Percentiles rank a stretch among this genome's conserved stretches.
These are phyloP conservation scores for Drosophila kuntzei DNA, from an alignment of 2,888 invertebrate genomes.

Conservation along the genomic window DNA sequence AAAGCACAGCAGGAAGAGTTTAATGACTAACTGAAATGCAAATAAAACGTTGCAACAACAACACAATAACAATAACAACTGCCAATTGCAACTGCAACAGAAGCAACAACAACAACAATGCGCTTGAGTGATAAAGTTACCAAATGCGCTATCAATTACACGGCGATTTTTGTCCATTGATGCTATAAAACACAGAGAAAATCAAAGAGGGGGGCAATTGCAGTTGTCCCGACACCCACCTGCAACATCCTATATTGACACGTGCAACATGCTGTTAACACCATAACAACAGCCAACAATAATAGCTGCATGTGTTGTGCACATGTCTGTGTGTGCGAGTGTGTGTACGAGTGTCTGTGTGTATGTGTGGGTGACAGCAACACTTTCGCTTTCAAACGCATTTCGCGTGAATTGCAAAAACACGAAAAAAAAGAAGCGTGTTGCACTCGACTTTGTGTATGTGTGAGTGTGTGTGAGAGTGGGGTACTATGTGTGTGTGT, in stretches of 20 bases:
- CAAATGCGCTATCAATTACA: constrained; percentile 77
- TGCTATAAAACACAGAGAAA: constrained; percentile 27
- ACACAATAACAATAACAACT: constrained; percentile 25
- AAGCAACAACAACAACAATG: constrained; percentile 34
- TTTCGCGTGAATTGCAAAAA: constrained; percentile 74
- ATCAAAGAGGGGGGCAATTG: constrained; percentile 18
- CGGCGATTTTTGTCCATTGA: constrained; percentile 73
- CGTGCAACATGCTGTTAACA: constrained; percentile 81
- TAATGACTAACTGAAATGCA: constrained; percentile 70
- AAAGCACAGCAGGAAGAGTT: constrained; percentile 50
- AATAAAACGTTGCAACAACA: constrained; percentile 62
- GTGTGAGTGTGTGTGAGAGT: constrained; percentile 28
- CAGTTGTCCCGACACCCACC: constrained; percentile 55
- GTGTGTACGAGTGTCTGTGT: constrained; percentile 22
- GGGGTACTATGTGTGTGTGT: constrained; percentile 32
- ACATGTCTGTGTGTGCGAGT: constrained; percentile 13
- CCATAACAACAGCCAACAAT: constrained; percentile 54
- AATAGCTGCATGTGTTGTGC: constrained; percentile 34
- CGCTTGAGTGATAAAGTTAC: constrained; percentile 66
- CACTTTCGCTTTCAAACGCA: constrained; percentile 81
- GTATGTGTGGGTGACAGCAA: constrained; percentile 61
- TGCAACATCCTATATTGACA: constrained; percentile 77
- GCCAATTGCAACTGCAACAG: constrained; percentile 33
- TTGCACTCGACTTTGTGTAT: constrained; percentile 21
- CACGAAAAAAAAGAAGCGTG: constrained; percentile 41